Base-by-base conservation (phyloP, 2,888 invertebrate species). In the Gryllus longicercus region DNA sequence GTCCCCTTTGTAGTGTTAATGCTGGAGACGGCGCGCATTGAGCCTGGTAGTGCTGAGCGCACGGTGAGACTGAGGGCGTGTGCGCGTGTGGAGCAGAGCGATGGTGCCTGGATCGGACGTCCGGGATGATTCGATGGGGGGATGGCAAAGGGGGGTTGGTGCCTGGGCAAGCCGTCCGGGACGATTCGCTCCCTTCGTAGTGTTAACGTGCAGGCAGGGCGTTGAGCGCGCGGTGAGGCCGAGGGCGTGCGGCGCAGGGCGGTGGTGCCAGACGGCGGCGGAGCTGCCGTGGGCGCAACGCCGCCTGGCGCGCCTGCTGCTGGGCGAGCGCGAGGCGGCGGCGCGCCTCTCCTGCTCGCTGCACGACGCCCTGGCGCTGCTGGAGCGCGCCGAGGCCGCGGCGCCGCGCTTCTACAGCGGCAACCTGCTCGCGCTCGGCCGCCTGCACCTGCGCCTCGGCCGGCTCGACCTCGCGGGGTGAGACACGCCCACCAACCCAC, bases 321-420 rank as follows among this genome's bases (percentile, higher is more conserved):
- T 63, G 63, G 63, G 63, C 2, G 38, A 38, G 38, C 3, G 38
- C 38, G 38, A 38, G 38, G 63, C 63, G 63, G 63, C 14, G 16
- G 63, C 63, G 14, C 16, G 63, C 14, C 63, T n/a, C 14, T 18
- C 63, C n/a, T 63, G 63, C 63, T 18, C 63, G 63, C 63, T 63
- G 63, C 16, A 63, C 2, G 63, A 63, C 11, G 63, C 63, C 4
- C 16, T n/a, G n/a, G 16, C 16, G 14, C n/a, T 63, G 63, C n/a
- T 63, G 63, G 63, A 16, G 16, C 63, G 63, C 63, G 63, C 63
- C 3, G 63, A 63, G 63, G 63, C 63, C n/a, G 63, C 63, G 14
- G 63, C 63, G n/a, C 63, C 63, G n/a, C 63, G 63, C 63, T 63
- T 63, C 63, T 63, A 63, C 63, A 63, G 63, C n/a, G 63, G 16